Percentiles rank a stretch among this genome's conserved stretches.
These are phyloP conservation scores for Sisor rabdophorus DNA, from an alignment of 2,113 vertebrate species.

Conservation along the genomic window DNA sequence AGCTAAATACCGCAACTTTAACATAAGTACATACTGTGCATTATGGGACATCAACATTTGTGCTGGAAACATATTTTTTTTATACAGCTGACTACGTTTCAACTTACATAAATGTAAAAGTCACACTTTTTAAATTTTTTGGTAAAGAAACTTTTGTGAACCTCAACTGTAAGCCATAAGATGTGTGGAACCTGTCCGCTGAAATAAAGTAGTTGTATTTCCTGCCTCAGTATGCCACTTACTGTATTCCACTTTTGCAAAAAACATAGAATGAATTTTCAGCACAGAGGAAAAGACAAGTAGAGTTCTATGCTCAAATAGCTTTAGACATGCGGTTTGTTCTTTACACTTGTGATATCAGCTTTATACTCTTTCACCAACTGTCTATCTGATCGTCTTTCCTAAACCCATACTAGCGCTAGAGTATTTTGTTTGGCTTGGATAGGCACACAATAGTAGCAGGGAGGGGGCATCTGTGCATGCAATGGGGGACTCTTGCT, in stretches of 20 bases:
- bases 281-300: conserved; percentile 22
- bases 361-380: conserved; percentile 9
- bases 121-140: no score
- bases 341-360: conserved; percentile 9
- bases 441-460: conserved; percentile 42
- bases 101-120: no score
- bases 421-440: conserved; percentile 44
- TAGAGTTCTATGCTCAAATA: conserved; percentile 33
- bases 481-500: conserved; percentile 15
- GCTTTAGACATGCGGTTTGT: conserved; percentile 33
- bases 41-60: neutral
- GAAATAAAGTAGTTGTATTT: conserved; percentile 48
- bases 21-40: neutral
- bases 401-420: conserved; percentile 41
- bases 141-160: neutral
- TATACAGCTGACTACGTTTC: neutral
- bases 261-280: conserved; percentile 33
- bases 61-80: neutral
- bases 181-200: conserved; percentile 36
- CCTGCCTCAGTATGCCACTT: conserved; percentile 36
- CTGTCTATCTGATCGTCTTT: conserved; percentile 17
- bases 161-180: neutral
- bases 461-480: conserved; percentile 24
- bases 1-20: neutral
- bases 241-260: conserved; percentile 48